Evolutionary conservation across 2,113 vertebrate species (phyloP).

Genomic region (Brachypteracias leptosomus): DNA sequence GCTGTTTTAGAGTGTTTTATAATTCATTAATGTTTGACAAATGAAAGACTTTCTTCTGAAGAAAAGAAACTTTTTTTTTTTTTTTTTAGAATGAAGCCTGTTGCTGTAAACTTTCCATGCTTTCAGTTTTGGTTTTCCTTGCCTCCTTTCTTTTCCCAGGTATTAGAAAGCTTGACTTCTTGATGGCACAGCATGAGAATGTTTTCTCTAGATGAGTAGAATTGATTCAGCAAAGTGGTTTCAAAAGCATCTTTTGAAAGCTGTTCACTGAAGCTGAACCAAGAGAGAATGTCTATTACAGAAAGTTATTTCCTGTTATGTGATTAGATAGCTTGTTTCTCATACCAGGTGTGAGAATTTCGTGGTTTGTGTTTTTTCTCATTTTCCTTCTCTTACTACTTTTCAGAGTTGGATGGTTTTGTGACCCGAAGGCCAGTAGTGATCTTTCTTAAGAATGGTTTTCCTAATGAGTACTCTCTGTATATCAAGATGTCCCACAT

Average conservation of each 20-base stretch:
- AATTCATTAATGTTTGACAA: background rate
- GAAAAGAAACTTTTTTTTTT: background rate
- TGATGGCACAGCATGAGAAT: background rate
- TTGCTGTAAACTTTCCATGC: background rate
- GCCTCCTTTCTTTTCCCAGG: background rate
- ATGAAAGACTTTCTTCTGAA: background rate
- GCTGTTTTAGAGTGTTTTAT: background rate
- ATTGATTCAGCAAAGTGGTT: background rate
- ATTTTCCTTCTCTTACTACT: background rate
- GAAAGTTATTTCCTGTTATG: background rate
- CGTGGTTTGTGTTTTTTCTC: background rate
- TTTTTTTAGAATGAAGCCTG: background rate
- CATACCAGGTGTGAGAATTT: background rate
- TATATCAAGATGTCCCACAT: background rate
- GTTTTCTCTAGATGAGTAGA: background rate
- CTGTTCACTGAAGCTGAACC: background rate
- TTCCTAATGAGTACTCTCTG: background rate
- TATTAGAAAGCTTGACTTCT: background rate
- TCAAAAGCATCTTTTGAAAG: background rate
- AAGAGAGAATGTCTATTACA: background rate
- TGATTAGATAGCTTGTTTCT: background rate
- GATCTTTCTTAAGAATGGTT: background rate
- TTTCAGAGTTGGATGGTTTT: background rate
- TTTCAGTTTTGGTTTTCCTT: background rate
- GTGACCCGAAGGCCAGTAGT: background rate